Percentiles rank a stretch among this genome's conserved stretches.
These are phyloP conservation scores for Serranus cabrilla DNA, from an alignment of 2,797 vertebrate species.

Conservation along the genomic window DNA sequence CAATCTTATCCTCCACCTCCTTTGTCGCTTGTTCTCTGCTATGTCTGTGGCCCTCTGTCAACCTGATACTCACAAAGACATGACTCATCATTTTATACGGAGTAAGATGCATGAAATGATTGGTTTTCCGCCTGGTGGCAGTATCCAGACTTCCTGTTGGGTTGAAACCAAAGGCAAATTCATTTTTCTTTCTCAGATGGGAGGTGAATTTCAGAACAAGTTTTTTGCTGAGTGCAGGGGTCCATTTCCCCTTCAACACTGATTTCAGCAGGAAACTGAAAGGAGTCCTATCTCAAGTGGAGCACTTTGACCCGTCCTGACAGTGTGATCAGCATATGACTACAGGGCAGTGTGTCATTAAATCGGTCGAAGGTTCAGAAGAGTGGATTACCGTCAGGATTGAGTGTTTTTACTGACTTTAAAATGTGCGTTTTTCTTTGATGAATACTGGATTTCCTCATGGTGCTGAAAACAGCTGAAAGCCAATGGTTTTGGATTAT, in stretches of 20 bases:
- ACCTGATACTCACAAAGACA: slow-evolving; percentile 14
- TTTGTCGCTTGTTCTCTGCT: slow-evolving; percentile 33
- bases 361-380: slow-evolving; percentile 47
- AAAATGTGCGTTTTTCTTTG: neutral
- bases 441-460: slow-evolving; percentile 26
- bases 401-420: neutral
- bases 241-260: slow-evolving; percentile 30
- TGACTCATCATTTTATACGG: slow-evolving; percentile 37
- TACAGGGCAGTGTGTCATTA: slow-evolving; percentile 27
- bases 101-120: slow-evolving; percentile 25
- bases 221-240: slow-evolving; percentile 32
- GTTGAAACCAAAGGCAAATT: slow-evolving; percentile 26
- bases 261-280: slow-evolving; percentile 34
- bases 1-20: slow-evolving; percentile 21
- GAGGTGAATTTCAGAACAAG: slow-evolving; percentile 53
- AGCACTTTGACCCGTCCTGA: slow-evolving; percentile 81
- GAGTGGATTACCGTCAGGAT: slow-evolving; percentile 11
- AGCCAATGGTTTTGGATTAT: slow-evolving; percentile 21
- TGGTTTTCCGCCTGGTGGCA: slow-evolving; percentile 41
- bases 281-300: slow-evolving; percentile 36
- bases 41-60: neutral
- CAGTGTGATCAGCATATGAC: slow-evolving; percentile 77
- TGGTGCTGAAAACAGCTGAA: slow-evolving; percentile 25
- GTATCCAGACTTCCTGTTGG: slow-evolving; percentile 47
- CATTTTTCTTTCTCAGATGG: slow-evolving; percentile 30